Percentiles rank a stretch among this genome's conserved stretches.
Evolutionary conservation across 1,140 invertebrate genomes (phyloP).

Genomic region (Drosophila paulistorum): DNA sequence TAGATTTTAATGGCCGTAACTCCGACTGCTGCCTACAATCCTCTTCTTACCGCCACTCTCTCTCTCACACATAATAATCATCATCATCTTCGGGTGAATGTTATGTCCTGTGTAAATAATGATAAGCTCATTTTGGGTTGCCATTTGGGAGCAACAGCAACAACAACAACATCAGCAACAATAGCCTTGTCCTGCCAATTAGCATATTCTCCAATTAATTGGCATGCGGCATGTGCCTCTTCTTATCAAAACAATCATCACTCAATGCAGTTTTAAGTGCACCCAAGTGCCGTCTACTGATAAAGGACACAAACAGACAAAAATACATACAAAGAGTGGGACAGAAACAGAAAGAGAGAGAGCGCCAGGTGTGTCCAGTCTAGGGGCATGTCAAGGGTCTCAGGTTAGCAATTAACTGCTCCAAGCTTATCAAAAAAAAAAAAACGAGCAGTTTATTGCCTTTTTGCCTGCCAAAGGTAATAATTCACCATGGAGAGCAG

Average conservation of each 20-base stretch:
- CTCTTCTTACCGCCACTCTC: background rate
- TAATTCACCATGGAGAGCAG: conserved; percentile 23
- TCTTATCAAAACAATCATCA: conserved; percentile 24
- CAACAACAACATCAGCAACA: conserved; percentile 19
- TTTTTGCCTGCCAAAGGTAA: conserved; percentile 29
- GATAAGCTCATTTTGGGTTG: conserved; percentile 59
- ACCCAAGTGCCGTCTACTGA: conserved; percentile 25
- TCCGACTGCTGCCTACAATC: conserved; percentile 5
- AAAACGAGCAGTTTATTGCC: conserved; percentile 25
- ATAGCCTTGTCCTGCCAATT: conserved; percentile 51
- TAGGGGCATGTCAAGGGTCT: conserved; percentile 13
- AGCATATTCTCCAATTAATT: conserved; percentile 77
- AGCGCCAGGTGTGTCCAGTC: background rate
- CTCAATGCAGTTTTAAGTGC: conserved; percentile 25
- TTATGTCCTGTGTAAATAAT: conserved; percentile 65
- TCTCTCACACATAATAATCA: background rate
- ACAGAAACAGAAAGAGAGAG: background rate
- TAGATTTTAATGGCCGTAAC: conserved; percentile 67
- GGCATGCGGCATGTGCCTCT: conserved; percentile 28
- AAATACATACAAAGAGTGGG: background rate
- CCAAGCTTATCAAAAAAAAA: conserved; percentile 29
- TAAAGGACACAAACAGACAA: background rate
- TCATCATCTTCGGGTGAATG: conserved; percentile 13
- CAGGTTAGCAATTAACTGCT: conserved; percentile 32
- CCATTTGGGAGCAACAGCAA: conserved; percentile 5